Evolutionary conservation across 2,888 invertebrate genomes (phyloP).

Genomic region (Lasioglossum malachurum): DNA sequence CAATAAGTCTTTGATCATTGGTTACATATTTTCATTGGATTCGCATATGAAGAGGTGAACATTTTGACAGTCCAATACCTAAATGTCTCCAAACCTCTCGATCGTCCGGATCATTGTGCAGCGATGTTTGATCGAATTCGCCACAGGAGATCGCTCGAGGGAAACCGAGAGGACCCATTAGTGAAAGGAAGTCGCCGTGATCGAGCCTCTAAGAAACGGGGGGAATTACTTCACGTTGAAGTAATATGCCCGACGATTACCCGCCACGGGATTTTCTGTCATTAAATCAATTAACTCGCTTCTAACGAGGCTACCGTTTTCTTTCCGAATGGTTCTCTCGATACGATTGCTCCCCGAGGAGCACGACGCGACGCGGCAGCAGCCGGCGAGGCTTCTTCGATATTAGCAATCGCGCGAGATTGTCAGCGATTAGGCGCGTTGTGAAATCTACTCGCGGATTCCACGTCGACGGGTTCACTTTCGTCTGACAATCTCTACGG

Average conservation of each 20-base stretch:
- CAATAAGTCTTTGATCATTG: too few relatives aligned
- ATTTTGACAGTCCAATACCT: neutral
- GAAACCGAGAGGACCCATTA: slow-evolving; percentile 54
- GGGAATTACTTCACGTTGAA: slow-evolving; percentile 51
- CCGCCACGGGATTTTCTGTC: slow-evolving; percentile 45
- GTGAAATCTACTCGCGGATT: neutral
- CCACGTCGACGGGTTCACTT: neutral
- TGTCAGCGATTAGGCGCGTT: slow-evolving; percentile 21
- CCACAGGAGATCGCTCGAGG: slow-evolving; percentile 51
- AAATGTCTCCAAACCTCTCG: neutral
- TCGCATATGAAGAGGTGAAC: too few relatives aligned
- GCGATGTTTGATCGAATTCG: slow-evolving; percentile 57
- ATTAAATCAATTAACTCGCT: slow-evolving; percentile 58
- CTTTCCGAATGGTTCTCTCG: slow-evolving; percentile 14
- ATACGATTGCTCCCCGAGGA: neutral
- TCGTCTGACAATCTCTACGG: neutral
- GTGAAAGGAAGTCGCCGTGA: slow-evolving; percentile 61
- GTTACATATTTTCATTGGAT: too few relatives aligned
- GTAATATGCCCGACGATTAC: slow-evolving; percentile 56
- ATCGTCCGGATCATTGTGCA: neutral
- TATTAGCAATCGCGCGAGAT: slow-evolving; percentile 12
- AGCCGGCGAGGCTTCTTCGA: neutral
- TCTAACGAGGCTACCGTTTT: slow-evolving; percentile 53
- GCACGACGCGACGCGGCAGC: neutral
- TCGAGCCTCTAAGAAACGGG: slow-evolving; percentile 45